These are phyloP conservation scores for Odontothrips loti DNA, from an alignment of 2,888 invertebrate genomes.

Conservation along the genomic window DNA sequence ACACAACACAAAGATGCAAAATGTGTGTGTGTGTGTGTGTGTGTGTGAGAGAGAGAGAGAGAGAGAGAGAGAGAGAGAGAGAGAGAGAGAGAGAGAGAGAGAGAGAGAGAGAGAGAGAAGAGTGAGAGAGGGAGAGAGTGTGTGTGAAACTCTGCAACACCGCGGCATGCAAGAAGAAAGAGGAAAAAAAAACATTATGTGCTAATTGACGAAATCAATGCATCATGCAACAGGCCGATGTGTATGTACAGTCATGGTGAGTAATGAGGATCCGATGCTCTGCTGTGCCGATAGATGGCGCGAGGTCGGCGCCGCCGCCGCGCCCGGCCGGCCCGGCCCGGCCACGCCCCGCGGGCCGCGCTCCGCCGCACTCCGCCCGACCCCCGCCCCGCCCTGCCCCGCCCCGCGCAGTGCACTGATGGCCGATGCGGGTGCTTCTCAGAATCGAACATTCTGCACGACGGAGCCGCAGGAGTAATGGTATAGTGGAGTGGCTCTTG, in stretches of 20 bases:
- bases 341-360: too few species aligned
- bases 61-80: too few species aligned
- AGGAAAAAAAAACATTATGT: neutral
- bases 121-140: too few species aligned
- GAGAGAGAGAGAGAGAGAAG: too few species aligned
- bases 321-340: too few species aligned
- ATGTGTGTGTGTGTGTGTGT: too few species aligned
- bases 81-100: too few species aligned
- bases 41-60: too few species aligned
- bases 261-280: conserved; percentile 14
- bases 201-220: conserved; percentile 10
- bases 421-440: conserved; percentile 4
- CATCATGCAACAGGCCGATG: neutral
- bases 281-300: neutral
- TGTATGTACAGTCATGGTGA: conserved; percentile 4
- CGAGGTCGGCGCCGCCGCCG: neutral
- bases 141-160: too few species aligned
- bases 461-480: neutral
- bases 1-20: too few species aligned
- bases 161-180: too few species aligned
- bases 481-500: neutral
- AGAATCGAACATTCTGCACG: conserved; percentile 22
- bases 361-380: too few species aligned
- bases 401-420: neutral
- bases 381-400: neutral